Evolutionary conservation across 1,140 invertebrate genomes (phyloP).

Genomic region (Pemphigus obesinymphae): DNA sequence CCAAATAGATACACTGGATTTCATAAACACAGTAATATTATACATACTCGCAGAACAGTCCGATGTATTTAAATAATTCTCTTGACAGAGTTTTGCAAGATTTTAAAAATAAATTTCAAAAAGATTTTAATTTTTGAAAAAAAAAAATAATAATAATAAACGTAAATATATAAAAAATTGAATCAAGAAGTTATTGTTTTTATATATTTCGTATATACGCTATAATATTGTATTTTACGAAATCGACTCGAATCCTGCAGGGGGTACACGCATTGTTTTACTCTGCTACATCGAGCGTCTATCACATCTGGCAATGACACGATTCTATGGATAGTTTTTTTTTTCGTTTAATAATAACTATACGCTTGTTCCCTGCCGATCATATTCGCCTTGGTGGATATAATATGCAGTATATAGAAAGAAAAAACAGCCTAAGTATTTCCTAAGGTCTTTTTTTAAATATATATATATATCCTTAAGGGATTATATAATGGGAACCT

Average conservation of each 20-base stretch:
- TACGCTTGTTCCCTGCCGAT: background rate
- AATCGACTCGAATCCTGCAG: background rate
- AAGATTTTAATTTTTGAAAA: too few relatives aligned
- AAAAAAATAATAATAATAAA: too few relatives aligned
- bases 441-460: background rate
- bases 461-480: background rate
- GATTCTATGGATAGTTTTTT: slow-evolving; percentile 2
- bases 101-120: too few relatives aligned
- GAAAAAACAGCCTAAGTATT: background rate
- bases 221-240: too few relatives aligned
- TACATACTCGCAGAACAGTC: too few relatives aligned
- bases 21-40: too few relatives aligned
- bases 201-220: background rate
- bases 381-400: background rate
- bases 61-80: too few relatives aligned
- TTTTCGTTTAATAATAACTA: slow-evolving; percentile 27
- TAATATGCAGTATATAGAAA: too few relatives aligned
- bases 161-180: too few relatives aligned
- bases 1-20: too few relatives aligned
- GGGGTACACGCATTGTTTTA: slow-evolving; percentile 12
- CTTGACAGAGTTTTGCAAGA: too few relatives aligned
- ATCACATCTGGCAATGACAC: slow-evolving; percentile 24
- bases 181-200: too few relatives aligned
- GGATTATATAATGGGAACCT: slow-evolving; percentile 37
- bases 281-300: background rate